Conservation (phyloP, 2,888 invertebrate species). For the Xiphydria camelus region DNA sequence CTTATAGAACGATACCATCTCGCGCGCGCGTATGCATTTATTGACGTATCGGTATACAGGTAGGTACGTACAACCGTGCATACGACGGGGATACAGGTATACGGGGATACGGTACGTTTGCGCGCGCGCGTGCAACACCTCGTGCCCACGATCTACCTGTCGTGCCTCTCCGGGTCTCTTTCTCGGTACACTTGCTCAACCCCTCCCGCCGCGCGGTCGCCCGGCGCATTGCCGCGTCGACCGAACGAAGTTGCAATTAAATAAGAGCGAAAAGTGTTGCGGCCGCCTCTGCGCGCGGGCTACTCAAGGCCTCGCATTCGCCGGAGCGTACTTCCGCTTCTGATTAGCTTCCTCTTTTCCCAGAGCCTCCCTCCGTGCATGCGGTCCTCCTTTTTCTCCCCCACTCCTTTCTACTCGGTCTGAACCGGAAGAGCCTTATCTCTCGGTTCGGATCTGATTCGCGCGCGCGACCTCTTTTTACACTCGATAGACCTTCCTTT, state of each 20-base stretch:
- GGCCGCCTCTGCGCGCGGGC: constrained; percentile 1
- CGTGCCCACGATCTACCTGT: background rate
- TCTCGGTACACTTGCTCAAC: background rate
- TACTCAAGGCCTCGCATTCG: constrained; percentile 15
- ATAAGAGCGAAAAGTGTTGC: constrained; percentile 10
- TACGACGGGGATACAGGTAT: background rate
- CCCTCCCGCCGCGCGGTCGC: background rate
- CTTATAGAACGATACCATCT: too few relatives aligned
- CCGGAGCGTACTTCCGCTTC: constrained; percentile 47
- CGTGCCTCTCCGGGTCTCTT: background rate
- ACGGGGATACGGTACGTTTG: background rate
- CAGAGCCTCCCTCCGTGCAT: constrained; percentile 11
- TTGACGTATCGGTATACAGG: background rate
- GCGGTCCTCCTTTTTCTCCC: constrained; percentile 7
- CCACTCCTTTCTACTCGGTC: background rate
- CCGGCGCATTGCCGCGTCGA: too few relatives aligned
- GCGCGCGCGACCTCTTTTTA: too few relatives aligned
- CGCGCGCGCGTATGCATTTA: background rate
- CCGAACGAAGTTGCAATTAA: constrained; percentile 22
- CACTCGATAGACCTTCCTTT: too few relatives aligned
- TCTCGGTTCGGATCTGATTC: too few relatives aligned
- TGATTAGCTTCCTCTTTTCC: constrained; percentile 57
- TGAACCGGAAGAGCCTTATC: too few relatives aligned
- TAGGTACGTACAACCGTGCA: background rate
- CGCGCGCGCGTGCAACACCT: too few relatives aligned